Percentiles rank a stretch among this genome's conserved stretches.
Conservation (phyloP, 1,140 invertebrate genomes). For the Adoxophyes honmai region DNA sequence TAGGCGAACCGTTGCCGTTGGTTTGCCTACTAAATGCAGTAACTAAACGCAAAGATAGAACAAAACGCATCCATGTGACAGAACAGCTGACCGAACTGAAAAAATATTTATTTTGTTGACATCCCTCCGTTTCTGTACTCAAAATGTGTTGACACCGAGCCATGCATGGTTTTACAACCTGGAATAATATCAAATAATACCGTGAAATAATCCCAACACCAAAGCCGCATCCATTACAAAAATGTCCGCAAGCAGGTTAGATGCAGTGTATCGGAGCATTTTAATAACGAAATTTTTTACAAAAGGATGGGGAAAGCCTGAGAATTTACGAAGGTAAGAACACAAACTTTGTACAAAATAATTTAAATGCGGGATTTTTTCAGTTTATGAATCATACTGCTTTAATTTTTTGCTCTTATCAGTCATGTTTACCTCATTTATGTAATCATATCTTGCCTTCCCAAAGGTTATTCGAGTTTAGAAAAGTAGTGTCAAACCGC, state of each 20-base stretch:
- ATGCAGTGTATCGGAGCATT: constrained; percentile 93
- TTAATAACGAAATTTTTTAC: constrained; percentile 96
- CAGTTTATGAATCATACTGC: neutral
- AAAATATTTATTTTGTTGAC: constrained; percentile 36
- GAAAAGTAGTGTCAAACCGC: constrained; percentile 91
- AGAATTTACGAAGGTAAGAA: constrained; percentile 90
- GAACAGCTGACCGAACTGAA: constrained; percentile 43
- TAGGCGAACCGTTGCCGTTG: no score
- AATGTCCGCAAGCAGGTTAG: constrained; percentile 88
- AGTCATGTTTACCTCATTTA: constrained; percentile 13
- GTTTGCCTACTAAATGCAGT: no score
- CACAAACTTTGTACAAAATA: neutral
- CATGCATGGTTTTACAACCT: constrained; percentile 15
- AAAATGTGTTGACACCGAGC: constrained; percentile 42
- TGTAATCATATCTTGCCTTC: constrained; percentile 38
- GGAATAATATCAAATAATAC: constrained; percentile 17
- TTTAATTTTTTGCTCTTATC: neutral
- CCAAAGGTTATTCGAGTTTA: constrained; percentile 91
- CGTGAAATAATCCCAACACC: constrained; percentile 14
- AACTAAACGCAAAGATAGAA: neutral
- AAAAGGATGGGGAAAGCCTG: constrained; percentile 97
- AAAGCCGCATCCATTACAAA: constrained; percentile 35
- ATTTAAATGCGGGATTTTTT: neutral
- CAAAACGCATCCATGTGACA: constrained; percentile 16
- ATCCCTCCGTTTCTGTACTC: constrained; percentile 26